Evolutionary conservation across 2,888 invertebrate species (phyloP).

Genomic region (Frankliniella intonsa): DNA sequence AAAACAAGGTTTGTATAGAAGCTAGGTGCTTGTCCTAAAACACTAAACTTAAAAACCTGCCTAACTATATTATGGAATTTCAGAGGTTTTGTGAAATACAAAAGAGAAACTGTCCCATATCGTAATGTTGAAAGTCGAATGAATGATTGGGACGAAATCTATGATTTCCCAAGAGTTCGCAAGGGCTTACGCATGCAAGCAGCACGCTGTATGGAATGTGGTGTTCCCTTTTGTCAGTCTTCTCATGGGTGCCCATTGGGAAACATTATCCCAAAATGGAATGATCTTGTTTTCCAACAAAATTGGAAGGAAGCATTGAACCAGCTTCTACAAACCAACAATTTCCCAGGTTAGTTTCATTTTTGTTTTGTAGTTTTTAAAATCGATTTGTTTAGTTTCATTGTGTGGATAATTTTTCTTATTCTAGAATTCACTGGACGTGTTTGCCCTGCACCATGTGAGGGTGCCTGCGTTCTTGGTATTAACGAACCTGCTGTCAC

Average conservation of each 20-base stretch:
- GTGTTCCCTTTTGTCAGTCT: slow-evolving; percentile 96
- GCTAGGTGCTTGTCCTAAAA: slow-evolving; percentile 3
- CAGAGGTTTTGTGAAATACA: slow-evolving; percentile 95
- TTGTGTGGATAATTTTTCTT: background rate
- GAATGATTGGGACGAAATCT: slow-evolving; percentile 97
- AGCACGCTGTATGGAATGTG: slow-evolving; percentile 98
- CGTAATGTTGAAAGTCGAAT: slow-evolving; percentile 77
- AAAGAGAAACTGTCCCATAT: slow-evolving; percentile 80
- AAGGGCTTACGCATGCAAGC: slow-evolving; percentile 87
- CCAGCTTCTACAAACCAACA: slow-evolving; percentile 94
- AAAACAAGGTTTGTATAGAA: slow-evolving; percentile 57
- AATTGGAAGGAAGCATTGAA: slow-evolving; percentile 92
- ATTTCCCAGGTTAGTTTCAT: slow-evolving; percentile 72
- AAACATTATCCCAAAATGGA: slow-evolving; percentile 99
- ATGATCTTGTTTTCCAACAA: slow-evolving; percentile 89
- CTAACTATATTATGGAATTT: slow-evolving; percentile 37
- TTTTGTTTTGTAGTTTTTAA: slow-evolving; percentile 26
- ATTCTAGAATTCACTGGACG: slow-evolving; percentile 80
- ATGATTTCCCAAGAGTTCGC: slow-evolving; percentile 78
- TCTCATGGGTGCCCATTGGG: slow-evolving; percentile 94
- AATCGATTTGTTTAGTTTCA: slow-evolving; percentile 13
- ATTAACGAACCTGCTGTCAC: slow-evolving; percentile 96
- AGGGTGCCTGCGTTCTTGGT: slow-evolving; percentile 93
- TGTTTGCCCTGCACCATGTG: slow-evolving; percentile 95
- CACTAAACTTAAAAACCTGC: background rate